Base-by-base conservation (phyloP, 2,113 vertebrate genomes). In the Dermatemys mawii region DNA sequence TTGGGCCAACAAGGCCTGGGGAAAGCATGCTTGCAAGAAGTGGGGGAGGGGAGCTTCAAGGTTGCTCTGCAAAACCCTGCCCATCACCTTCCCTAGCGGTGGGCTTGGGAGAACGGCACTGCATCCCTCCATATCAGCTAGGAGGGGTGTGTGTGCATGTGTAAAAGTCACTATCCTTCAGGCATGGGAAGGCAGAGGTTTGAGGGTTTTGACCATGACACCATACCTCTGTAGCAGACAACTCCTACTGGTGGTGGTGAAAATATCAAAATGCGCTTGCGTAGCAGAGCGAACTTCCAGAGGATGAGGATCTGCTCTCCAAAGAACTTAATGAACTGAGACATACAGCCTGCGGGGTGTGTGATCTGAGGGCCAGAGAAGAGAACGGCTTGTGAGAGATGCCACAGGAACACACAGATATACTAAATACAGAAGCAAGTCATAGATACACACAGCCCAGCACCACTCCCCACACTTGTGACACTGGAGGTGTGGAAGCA, bases 311-410 rank as follows among this genome's bases (percentile, higher is more conserved):
- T 99, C 97, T 99, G 99, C 94, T 99, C 99, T 24, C 99, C 99
- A 0, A 99, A 99, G 97, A 99, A 99, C 96, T 99, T 99, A 96
- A 99, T 99, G 97, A 99, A 99, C 98, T 99, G 99, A 92, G 99
- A 99, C 99, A 99, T 99, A 97, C 99, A 99, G 97, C 99, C 99
- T 41, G 99, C 99, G 1, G 99, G 99, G 97, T 99, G 99, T 86
- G 99, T 99, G 97, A 99, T 99, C 99, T 99, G 97, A 93, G 97
- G 93, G 95, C 95, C 91, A 63, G 86, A 46, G 82, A 93, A 90
- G 67, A 29, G 87, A 82, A 93, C 12, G 51, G 83, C 90, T 93
- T 78, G 27, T 90, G 63, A 91, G 94, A 92, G 94, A 95, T 63
- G 49, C 86, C 84, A 44, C 6, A 82, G 89, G 78, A 67, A 92